Evolutionary conservation across 2,888 invertebrate genomes (phyloP).

Genomic region (Tenthredo notha): DNA sequence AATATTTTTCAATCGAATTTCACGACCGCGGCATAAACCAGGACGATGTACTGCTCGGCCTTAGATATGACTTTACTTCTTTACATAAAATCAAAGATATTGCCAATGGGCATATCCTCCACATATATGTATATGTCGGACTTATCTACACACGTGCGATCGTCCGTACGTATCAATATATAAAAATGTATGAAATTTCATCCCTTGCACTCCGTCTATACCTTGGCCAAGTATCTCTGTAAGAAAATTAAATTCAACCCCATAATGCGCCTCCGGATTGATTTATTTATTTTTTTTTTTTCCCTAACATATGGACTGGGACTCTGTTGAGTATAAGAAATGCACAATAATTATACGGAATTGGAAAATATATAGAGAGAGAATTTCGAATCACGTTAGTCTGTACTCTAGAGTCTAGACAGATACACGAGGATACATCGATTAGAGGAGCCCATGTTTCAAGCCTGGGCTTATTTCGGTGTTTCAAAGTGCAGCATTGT

Average conservation of each 20-base stretch:
- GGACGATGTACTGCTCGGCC: constrained; percentile 41
- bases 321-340: background rate
- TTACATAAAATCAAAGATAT: constrained; percentile 53
- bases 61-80: constrained; percentile 52
- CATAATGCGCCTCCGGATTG: background rate
- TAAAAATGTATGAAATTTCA: background rate
- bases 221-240: background rate
- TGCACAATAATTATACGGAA: background rate
- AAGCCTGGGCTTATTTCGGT: constrained; percentile 42
- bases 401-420: constrained; percentile 9
- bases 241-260: background rate
- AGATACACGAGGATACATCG: constrained; percentile 26
- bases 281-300: background rate
- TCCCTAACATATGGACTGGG: background rate
- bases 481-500: constrained; percentile 47
- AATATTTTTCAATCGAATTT: constrained; percentile 57
- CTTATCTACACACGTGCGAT: background rate
- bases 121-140: background rate
- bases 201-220: background rate
- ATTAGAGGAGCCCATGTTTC: constrained; percentile 19
- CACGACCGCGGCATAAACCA: constrained; percentile 51
- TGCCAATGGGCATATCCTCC: constrained; percentile 30
- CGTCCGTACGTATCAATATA: background rate
- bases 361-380: background rate
- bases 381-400: background rate